A percentile compares a stretch with the other conserved stretches of the same genome.
phyloP scores from a whole-genome alignment of 2,888 invertebrate genomes.

The Pecten maximus region DNA sequence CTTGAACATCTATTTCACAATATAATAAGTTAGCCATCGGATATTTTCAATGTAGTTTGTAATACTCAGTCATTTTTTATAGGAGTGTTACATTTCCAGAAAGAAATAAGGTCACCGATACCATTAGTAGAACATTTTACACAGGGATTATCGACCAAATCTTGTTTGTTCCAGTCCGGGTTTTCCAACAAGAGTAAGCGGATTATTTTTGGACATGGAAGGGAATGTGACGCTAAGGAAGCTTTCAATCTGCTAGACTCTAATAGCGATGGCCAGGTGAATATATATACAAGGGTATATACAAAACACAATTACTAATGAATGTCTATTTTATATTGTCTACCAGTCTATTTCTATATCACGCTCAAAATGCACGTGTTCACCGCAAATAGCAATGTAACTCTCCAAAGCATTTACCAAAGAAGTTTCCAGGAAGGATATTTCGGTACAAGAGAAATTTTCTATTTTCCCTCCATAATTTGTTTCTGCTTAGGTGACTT shows the following conservation, averaged over 20 bases:
- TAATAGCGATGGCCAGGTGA: neutral
- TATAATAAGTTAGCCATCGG: no score
- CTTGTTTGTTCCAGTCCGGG: neutral
- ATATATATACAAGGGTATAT: neutral
- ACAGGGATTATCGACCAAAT: neutral
- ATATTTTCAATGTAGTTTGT: no score
- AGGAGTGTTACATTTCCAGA: no score
- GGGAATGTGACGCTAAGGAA: neutral
- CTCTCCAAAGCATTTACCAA: neutral
- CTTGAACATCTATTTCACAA: no score
- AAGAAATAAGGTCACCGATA: no score
- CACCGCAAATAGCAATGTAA: no score
- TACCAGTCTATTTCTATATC: neutral
- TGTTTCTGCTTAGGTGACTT: neutral
- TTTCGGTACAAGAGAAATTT: neutral
- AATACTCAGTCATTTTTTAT: no score
- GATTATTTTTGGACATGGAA: neutral
- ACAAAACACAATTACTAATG: no score
- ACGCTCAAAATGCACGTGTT: no score
- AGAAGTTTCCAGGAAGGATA: neutral
- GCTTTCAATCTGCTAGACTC: neutral
- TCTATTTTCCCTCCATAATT: neutral
- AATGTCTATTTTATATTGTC: no score
- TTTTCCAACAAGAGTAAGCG: constrained; percentile 5
- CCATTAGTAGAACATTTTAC: neutral